Conservation (phyloP, 2,113 vertebrate species). For the Okapia johnstoni region DNA sequence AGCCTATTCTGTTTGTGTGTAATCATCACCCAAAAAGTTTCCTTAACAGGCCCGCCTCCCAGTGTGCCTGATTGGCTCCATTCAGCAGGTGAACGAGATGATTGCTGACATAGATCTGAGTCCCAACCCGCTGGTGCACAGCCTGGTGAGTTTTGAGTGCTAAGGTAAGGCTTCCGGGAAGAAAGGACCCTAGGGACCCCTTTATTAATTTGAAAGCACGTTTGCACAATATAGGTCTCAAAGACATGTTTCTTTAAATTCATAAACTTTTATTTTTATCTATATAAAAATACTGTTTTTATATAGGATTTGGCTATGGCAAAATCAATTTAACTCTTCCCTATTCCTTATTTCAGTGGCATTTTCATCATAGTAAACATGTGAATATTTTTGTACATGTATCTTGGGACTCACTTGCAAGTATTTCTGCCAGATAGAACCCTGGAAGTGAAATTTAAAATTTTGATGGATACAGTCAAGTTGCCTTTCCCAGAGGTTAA, state of each 20-base stretch:
- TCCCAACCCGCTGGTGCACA: fast-evolving
- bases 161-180: background rate
- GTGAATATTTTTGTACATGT: background rate
- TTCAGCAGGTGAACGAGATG: slow-evolving; percentile 60
- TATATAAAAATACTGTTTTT: background rate
- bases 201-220: background rate
- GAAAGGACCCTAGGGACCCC: background rate
- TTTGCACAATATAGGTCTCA: background rate
- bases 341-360: background rate
- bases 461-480: background rate
- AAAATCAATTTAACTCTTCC: background rate
- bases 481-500: background rate
- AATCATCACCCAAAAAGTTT: background rate
- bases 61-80: slow-evolving; percentile 61
- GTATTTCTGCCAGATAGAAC: background rate
- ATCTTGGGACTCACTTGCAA: background rate
- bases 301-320: background rate
- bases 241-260: background rate
- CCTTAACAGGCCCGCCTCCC: slow-evolving; percentile 42
- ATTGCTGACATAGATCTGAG: slow-evolving; percentile 16
- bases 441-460: background rate
- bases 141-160: slow-evolving; percentile 21
- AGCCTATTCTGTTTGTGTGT: background rate
- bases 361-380: background rate
- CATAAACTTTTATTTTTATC: background rate